These are phyloP conservation scores for Lissonota sp. DNA, from an alignment of 2,888 invertebrate genomes.

Conservation along the genomic window DNA sequence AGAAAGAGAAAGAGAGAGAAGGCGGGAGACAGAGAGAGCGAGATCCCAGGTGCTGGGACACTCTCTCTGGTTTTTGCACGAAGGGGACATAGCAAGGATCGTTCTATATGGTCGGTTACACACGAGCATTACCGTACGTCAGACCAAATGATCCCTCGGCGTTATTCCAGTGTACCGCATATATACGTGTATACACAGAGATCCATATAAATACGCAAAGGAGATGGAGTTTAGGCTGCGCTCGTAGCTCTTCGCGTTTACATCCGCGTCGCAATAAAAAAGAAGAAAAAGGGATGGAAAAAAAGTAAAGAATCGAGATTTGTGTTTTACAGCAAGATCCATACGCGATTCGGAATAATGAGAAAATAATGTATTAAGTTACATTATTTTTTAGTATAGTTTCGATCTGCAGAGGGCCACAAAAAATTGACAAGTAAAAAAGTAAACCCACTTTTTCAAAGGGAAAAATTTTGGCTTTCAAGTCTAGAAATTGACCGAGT, in stretches of 20 bases:
- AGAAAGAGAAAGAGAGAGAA: background rate
- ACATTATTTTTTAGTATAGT: too few species aligned
- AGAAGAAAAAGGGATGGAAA: background rate
- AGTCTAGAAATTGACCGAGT: too few species aligned
- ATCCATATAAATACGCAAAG: background rate
- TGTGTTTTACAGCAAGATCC: background rate
- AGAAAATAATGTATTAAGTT: too few species aligned
- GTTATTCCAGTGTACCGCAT: slow-evolving; percentile 50
- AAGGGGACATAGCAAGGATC: slow-evolving; percentile 4
- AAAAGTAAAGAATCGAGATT: slow-evolving; percentile 16
- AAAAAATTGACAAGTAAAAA: too few species aligned
- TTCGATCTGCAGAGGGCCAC: too few species aligned
- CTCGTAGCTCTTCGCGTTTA: slow-evolving; percentile 15
- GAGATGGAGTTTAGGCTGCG: slow-evolving; percentile 15
- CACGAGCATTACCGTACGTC: slow-evolving; percentile 79
- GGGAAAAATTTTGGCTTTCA: too few species aligned
- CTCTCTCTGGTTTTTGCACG: too few species aligned
- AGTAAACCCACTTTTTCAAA: too few species aligned
- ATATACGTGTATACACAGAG: background rate
- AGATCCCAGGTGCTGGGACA: background rate
- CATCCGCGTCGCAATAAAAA: background rate
- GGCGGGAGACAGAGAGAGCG: slow-evolving; percentile 28
- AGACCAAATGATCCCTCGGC: slow-evolving; percentile 72
- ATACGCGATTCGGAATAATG: too few species aligned
- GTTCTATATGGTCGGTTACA: slow-evolving; percentile 74